A percentile compares a stretch with the other conserved stretches of the same genome.
These are phyloP conservation scores for Hemibagrus wyckioides DNA, from an alignment of 2,113 vertebrate genomes.

Conservation along the genomic window DNA sequence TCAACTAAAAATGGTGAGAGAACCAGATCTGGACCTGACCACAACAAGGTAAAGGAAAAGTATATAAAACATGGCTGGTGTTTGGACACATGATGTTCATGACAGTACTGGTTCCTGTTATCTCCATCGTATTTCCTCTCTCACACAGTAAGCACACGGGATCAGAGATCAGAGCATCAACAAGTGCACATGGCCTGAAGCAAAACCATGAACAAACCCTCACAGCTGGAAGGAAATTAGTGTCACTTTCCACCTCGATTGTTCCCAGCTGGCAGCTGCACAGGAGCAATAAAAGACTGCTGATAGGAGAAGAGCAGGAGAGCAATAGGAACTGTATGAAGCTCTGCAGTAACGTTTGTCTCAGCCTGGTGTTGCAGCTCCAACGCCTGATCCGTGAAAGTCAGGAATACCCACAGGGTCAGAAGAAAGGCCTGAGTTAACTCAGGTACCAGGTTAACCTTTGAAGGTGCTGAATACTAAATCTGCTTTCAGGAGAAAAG, in stretches of 20 bases:
- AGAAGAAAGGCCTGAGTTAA: background rate
- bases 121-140: background rate
- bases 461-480: too few relatives aligned
- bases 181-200: background rate
- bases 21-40: background rate
- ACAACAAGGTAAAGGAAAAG: background rate
- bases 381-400: background rate
- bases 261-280: constrained; percentile 1
- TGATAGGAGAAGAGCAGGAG: background rate
- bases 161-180: background rate
- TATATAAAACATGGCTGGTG: background rate
- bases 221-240: constrained; percentile 9
- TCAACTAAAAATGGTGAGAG: background rate
- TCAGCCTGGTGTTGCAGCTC: background rate
- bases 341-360: too few relatives aligned
- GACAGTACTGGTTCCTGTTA: background rate
- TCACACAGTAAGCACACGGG: background rate
- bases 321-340: too few relatives aligned
- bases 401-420: background rate
- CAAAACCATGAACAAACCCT: background rate
- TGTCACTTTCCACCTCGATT: background rate
- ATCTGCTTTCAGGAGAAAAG: background rate
- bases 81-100: background rate
- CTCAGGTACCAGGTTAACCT: background rate
- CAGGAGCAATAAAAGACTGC: background rate